Percentiles rank a stretch among this genome's conserved stretches.
Conservation (phyloP, 2,113 vertebrate species). For the Paramisgurnus dabryanus region DNA sequence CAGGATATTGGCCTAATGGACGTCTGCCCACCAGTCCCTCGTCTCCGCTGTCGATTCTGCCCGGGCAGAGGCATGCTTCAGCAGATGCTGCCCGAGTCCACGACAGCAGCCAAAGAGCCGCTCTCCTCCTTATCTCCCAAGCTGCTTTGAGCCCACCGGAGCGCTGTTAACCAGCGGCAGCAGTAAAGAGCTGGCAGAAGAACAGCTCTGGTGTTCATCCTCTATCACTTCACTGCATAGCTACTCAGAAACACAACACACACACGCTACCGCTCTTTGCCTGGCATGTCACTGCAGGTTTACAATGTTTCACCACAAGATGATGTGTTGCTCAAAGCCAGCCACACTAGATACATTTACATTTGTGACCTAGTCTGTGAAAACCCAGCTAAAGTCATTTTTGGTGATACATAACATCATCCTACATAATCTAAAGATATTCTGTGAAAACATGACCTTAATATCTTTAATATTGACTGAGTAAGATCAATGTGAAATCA, state of each 20-base stretch:
- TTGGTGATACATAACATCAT: too few species aligned
- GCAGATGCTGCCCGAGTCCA: slow-evolving; percentile 55
- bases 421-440: too few species aligned
- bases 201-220: neutral
- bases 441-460: too few species aligned
- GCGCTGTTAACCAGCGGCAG: slow-evolving; percentile 56
- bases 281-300: slow-evolving; percentile 42
- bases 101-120: slow-evolving; percentile 49
- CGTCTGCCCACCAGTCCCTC: slow-evolving; percentile 49
- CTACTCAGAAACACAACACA: slow-evolving; percentile 50
- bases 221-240: slow-evolving; percentile 43
- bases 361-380: too few species aligned
- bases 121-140: slow-evolving; percentile 54
- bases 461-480: too few species aligned
- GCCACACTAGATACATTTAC: neutral
- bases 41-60: slow-evolving; percentile 56
- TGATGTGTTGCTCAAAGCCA: slow-evolving; percentile 7
- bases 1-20: slow-evolving; percentile 49
- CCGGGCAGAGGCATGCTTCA: slow-evolving; percentile 50
- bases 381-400: too few species aligned
- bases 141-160: slow-evolving; percentile 55
- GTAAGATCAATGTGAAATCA: too few species aligned
- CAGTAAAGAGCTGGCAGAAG: slow-evolving; percentile 53
- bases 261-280: slow-evolving; percentile 15
- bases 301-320: slow-evolving; percentile 38